Evolutionary conservation across 2,797 vertebrate genomes (phyloP), one percentile per base, ranked within the genome.

Genomic region (Gambelia wislizenii): DNA sequence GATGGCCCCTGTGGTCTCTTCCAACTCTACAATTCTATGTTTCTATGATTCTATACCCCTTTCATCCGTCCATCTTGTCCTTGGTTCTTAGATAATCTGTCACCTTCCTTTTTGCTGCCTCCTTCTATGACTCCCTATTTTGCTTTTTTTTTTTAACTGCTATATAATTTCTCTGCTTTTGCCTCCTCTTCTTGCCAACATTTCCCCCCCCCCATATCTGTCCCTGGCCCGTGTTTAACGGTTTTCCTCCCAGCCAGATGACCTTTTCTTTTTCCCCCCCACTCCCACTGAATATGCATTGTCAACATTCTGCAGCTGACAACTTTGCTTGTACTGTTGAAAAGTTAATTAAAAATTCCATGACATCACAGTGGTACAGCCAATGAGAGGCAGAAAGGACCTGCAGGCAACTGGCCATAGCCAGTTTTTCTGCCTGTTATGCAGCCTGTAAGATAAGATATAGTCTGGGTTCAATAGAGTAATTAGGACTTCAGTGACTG

Each of bases 291-390:
- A 83, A 83, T 14, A 25, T 52, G 70, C 36, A 54, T 64, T 76
- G 72, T 83, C 72, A 77, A 76, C 80, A 83, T 88, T 77, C 36
- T 88, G 25, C 39, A 52, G 44, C 59, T 88, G 72, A 72, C 52
- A 87, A 72, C 18, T 25, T 52, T 84, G 13, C 44, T 81, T 56
- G 61, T 56, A 44, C 36, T 67, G n/a, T 84, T 88, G 33, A 16
- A 70, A 75, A 76, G 56, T 77, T 88, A 36, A 84, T 88, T 86
- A 78, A 86, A 76, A 83, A 7, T 64, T 83, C 70, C 72, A 77
- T 88, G 81, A 77, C n/a, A 67, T 83, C 87, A 76, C 56, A 64
- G 33, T 76, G 8, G 44, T 18, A 30, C 47, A 67, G n/a, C 25
- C 80, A 83, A 49, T 77, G 44, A 75, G 8, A 36, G 18, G 33